phyloP scores from a whole-genome alignment of 2,113 vertebrate species.

The Nibea albiflora region DNA sequence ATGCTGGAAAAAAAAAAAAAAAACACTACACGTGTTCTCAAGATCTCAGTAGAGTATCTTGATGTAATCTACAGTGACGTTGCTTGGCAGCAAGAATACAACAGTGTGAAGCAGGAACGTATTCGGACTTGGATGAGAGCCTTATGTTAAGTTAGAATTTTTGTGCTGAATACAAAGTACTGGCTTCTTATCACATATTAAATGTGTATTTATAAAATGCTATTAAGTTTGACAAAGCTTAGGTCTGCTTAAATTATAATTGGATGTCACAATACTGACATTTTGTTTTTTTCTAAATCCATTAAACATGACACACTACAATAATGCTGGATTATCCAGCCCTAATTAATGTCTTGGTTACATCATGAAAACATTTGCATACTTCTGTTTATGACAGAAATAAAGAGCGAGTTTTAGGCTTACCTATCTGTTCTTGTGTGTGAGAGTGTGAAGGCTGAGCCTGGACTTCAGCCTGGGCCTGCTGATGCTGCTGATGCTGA shows the following conservation, averaged over 20 bases:
- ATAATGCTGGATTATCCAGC: not conserved
- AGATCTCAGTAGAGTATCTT: conserved; percentile 18
- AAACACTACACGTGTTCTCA: not conserved
- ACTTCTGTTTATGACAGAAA: not conserved
- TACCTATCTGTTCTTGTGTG: conserved; percentile 84
- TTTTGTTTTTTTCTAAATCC: too few species aligned
- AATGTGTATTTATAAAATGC: not conserved
- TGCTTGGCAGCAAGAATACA: conserved; percentile 22
- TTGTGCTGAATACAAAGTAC: not conserved
- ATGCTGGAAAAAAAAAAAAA: not conserved
- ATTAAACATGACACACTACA: not conserved
- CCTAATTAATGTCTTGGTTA: not conserved
- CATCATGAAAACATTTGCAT: not conserved
- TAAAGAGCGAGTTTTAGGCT: not conserved
- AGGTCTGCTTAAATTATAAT: not conserved
- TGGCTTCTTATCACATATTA: not conserved
- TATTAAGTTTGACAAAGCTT: too few species aligned
- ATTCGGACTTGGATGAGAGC: not conserved
- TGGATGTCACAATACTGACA: not conserved
- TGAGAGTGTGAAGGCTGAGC: conserved; percentile 81
- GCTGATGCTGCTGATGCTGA: conserved; percentile 90
- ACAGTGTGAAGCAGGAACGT: not conserved
- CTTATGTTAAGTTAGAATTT: not conserved
- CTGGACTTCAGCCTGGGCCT: conserved; percentile 85
- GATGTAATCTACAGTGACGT: conserved; percentile 40